Percentiles rank a stretch among this genome's conserved stretches.
These are phyloP conservation scores for Neocrepidodera transversa DNA, from an alignment of 2,888 invertebrate species.

Conservation along the genomic window DNA sequence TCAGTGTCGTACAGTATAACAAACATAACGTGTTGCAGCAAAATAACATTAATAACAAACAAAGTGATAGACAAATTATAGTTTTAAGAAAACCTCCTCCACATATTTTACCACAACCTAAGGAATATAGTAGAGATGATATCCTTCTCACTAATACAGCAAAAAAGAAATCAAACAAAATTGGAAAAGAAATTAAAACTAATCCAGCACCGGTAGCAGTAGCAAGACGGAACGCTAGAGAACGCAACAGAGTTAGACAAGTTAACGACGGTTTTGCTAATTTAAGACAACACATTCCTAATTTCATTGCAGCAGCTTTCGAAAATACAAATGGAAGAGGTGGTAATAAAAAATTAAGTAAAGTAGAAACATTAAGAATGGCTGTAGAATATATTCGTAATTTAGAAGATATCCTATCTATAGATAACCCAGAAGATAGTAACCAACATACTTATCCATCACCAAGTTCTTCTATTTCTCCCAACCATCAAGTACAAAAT, in stretches of 20 bases:
- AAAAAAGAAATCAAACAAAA: slow-evolving; percentile 45
- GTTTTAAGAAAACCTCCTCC: slow-evolving; percentile 65
- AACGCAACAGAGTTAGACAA: slow-evolving; percentile 91
- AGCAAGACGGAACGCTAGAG: slow-evolving; percentile 88
- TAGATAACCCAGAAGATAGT: slow-evolving; percentile 64
- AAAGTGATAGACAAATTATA: slow-evolving; percentile 62
- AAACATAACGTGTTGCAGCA: slow-evolving; percentile 72
- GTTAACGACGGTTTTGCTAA: slow-evolving; percentile 91
- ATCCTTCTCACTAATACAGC: slow-evolving; percentile 55
- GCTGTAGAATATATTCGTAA: slow-evolving; percentile 90
- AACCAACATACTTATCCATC: slow-evolving; percentile 37
- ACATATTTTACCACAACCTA: slow-evolving; percentile 58
- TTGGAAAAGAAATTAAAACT: slow-evolving; percentile 45
- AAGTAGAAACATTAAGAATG: slow-evolving; percentile 88
- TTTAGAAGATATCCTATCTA: slow-evolving; percentile 76
- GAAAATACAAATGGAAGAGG: slow-evolving; percentile 71
- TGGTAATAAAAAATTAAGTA: slow-evolving; percentile 79
- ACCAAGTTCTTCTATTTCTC: slow-evolving; percentile 49
- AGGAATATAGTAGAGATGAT: slow-evolving; percentile 48
- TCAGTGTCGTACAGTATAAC: slow-evolving; percentile 67
- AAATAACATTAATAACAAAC: slow-evolving; percentile 67
- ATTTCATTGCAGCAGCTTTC: slow-evolving; percentile 76
- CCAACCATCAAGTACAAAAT: slow-evolving; percentile 24
- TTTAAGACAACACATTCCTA: slow-evolving; percentile 86
- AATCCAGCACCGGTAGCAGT: slow-evolving; percentile 80